Conservation (phyloP, 2,113 vertebrate species). For the Himantopus leucocephalus region DNA sequence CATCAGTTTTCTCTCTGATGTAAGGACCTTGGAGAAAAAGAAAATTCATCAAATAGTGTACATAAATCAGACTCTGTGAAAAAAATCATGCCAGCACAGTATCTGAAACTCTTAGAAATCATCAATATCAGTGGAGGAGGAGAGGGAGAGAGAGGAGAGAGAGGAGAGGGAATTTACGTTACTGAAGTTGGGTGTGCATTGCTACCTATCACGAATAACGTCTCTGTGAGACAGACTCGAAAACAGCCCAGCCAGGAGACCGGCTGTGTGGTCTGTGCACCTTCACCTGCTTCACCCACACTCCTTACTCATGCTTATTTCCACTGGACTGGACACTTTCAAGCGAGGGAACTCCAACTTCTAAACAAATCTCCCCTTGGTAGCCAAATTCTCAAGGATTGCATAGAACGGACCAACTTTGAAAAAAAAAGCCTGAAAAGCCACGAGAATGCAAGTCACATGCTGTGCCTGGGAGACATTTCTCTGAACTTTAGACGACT, state of each 20-base stretch:
- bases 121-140: background rate
- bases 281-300: background rate
- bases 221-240: too few species aligned
- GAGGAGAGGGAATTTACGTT: background rate
- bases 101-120: background rate
- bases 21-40: background rate
- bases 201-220: background rate
- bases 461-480: rapidly evolving
- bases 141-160: too few species aligned
- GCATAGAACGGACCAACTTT: background rate
- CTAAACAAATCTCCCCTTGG: background rate
- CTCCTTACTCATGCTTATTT: background rate
- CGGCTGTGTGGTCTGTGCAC: too few species aligned
- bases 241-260: background rate
- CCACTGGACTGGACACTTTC: background rate
- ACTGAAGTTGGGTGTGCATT: background rate
- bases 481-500: background rate
- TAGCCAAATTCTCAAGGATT: background rate
- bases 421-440: background rate
- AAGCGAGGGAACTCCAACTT: background rate
- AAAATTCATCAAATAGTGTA: background rate
- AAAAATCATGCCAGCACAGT: background rate
- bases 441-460: background rate
- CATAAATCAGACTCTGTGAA: background rate
- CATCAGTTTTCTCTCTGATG: background rate